Evolutionary conservation across 2,888 invertebrate species (phyloP), one percentile per base, ranked within the genome.

Genomic region (Leptinotarsa peninsularis): DNA sequence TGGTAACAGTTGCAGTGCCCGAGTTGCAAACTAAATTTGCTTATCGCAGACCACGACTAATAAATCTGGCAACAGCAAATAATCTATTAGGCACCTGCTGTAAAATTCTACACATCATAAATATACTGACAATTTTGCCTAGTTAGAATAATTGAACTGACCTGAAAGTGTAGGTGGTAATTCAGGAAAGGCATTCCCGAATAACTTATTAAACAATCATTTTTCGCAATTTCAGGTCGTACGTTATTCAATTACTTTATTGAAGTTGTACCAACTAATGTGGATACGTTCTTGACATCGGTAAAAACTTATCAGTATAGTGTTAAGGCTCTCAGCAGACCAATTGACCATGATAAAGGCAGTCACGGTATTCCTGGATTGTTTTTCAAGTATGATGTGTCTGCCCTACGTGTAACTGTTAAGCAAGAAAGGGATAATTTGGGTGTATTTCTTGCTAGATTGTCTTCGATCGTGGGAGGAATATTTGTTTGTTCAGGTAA

Each of bases 291-390:
- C 60, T 90, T 95, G 83, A 93, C 92, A 56, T 90, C 91, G 2
- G 91, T 94, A 49, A 93, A 93, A 83, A 95, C 98, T 0, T 98
- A 94, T 86, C 98, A 99, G 87, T 99, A 98, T 87, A 95, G 98
- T 15, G 97, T 97, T 0, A 97, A 98, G 83, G 96, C 97, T 84
- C 90, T 97, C 85, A 93, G 93, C 82, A 91, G 98, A 80, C 93
- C 94, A 2, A 94, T 98, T 86, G 90, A 92, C 83, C 91, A 92
- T 73, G 88, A 88, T 49, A 91, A 91, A 85, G 98, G 97, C 43
- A 97, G 97, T 18, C 98, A 98, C 85, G 98, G 98, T 0, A 93
- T 96, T 23, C 96, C 98, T 0, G 98, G 98, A 27, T 94, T 98
- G 80, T 98, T 96, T 87, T 94, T 98, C 83, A 98, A 98, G 88